Percentiles rank a stretch among this genome's conserved stretches.
These are phyloP conservation scores for Lagria hirta DNA, from an alignment of 2,888 invertebrate species.

Conservation along the genomic window DNA sequence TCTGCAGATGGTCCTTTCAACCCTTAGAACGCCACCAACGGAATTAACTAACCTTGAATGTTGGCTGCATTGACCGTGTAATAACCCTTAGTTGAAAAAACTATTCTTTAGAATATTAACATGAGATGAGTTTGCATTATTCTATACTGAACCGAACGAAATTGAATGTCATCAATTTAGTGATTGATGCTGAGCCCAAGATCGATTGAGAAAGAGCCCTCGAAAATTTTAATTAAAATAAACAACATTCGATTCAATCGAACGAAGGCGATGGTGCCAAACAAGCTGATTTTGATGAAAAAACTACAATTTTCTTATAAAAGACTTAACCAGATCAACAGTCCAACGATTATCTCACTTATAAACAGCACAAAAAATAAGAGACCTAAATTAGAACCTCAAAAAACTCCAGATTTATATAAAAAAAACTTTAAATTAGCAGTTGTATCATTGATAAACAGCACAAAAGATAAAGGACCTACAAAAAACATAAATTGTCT, in stretches of 20 bases:
- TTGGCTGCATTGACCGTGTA: conserved; percentile 9
- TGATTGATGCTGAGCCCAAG: conserved; percentile 16
- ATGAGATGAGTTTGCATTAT: conserved; percentile 16
- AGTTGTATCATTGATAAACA: too few species aligned
- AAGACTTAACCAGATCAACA: too few species aligned
- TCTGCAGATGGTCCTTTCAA: too few species aligned
- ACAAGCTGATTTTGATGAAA: background rate
- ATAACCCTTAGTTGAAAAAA: conserved; percentile 13
- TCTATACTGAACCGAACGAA: conserved; percentile 7
- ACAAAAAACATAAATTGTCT: too few species aligned
- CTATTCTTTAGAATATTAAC: conserved; percentile 17
- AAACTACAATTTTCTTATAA: too few species aligned
- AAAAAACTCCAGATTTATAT: background rate
- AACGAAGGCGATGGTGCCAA: background rate
- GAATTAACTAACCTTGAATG: conserved; percentile 19
- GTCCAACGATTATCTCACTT: background rate
- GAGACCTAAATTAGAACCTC: background rate
- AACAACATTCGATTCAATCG: too few species aligned
- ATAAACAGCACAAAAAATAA: too few species aligned
- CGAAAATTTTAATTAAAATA: conserved; percentile 6
- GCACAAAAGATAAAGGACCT: too few species aligned
- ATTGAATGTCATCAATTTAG: conserved; percentile 7
- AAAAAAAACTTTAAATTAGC: too few species aligned
- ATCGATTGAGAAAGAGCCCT: conserved; percentile 5
- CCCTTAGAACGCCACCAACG: conserved; percentile 11